These are phyloP conservation scores for Eonycteris spelaea DNA, from an alignment of 2,113 vertebrate genomes.

Conservation along the genomic window DNA sequence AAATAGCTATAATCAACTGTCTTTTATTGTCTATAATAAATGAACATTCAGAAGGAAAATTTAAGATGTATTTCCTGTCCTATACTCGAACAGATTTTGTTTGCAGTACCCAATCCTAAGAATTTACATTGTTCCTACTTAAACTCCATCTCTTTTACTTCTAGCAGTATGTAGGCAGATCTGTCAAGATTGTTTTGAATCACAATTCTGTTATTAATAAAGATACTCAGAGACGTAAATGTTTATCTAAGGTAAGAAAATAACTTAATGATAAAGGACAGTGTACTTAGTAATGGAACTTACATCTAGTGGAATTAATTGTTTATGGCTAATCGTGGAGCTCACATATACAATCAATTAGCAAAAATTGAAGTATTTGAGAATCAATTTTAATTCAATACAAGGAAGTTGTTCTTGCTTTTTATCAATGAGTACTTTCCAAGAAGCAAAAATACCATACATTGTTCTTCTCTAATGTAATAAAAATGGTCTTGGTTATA, in stretches of 20 bases:
- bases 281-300: background rate
- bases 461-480: background rate
- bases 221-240: background rate
- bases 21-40: background rate
- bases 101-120: background rate
- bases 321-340: background rate
- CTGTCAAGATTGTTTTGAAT: background rate
- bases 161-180: background rate
- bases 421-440: background rate
- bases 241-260: background rate
- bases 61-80: background rate
- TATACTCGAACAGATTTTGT: background rate
- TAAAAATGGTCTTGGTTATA: background rate
- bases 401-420: background rate
- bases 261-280: background rate
- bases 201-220: background rate
- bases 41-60: background rate
- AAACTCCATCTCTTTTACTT: background rate
- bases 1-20: background rate
- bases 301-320: background rate
- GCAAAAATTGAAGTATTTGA: background rate
- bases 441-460: background rate
- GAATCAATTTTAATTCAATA: background rate
- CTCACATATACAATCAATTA: background rate
- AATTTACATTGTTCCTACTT: background rate